Conservation (phyloP, 2,888 invertebrate species). For the Erebia palarica region DNA sequence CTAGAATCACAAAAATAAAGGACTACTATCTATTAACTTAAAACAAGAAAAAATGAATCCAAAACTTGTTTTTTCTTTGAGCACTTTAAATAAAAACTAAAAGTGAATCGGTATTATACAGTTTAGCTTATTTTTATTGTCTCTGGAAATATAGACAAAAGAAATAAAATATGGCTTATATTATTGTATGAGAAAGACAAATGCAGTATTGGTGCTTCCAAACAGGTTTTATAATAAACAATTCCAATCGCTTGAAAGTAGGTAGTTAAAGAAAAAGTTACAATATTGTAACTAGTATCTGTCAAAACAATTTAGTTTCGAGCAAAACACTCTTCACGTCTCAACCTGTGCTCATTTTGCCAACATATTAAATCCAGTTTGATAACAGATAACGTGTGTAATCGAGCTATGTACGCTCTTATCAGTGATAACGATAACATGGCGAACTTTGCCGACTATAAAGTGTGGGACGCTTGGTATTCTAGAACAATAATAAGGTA, state of each 20-base stretch:
- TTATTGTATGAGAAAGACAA: too few species aligned
- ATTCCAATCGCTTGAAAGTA: neutral
- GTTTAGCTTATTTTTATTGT: too few species aligned
- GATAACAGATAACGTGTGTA: constrained; percentile 73
- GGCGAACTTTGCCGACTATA: constrained; percentile 66
- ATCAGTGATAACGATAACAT: constrained; percentile 73
- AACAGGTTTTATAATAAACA: neutral
- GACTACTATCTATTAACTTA: too few species aligned
- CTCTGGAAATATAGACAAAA: too few species aligned
- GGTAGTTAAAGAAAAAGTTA: constrained; percentile 32
- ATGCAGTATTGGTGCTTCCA: too few species aligned
- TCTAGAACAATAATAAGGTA: constrained; percentile 63
- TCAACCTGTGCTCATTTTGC: constrained; percentile 31
- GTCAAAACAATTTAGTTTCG: constrained; percentile 2
- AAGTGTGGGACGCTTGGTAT: constrained; percentile 57
- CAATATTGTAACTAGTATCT: neutral
- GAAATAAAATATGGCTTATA: too few species aligned
- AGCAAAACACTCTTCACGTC: constrained; percentile 18
- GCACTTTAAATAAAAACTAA: too few species aligned
- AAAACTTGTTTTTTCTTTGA: too few species aligned
- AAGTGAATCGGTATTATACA: too few species aligned
- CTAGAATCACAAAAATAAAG: too few species aligned
- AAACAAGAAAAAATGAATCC: too few species aligned
- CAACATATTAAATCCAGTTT: constrained; percentile 63
- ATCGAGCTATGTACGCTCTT: constrained; percentile 75